Evolutionary conservation across 2,797 vertebrate species (phyloP), one percentile per base, ranked within the genome.

Genomic region (Intellagama lesueurii): DNA sequence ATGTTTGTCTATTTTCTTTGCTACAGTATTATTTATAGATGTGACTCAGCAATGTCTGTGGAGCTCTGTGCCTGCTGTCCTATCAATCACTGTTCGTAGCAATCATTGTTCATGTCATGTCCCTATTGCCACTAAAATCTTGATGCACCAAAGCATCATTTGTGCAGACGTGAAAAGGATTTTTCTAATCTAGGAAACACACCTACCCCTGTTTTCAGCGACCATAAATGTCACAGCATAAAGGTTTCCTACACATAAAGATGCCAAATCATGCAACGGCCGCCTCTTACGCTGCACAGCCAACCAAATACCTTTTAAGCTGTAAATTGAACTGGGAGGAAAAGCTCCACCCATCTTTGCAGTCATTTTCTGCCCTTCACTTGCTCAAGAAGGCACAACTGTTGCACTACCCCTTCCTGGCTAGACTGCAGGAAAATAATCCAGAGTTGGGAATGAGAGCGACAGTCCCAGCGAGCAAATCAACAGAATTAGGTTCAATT

Each of bases 11-110:
- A 2, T 86, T 75, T 86, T 47, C 47, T 49, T 86, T 82, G 64
- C 64, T 76, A 28, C 80, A 90, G 47, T 90, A 78, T 86, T 90
- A 83, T 82, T 82, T 87, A 56, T 70, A 92, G 89, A 94, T 89
- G 30, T 85, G 64, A 87, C 32, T 77, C 70, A 12, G 70, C 44
- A 86, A 24, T 17, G n/a, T 84, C 19, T 73, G 85, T 91, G 91
- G 92, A 87, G 75, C 91, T 78, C 30, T 81, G 52, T 49, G 26
- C 35, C 26, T 49, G 35, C 75, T 77, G 24, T 40, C 73, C 40
- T 83, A 44, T 60, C 7, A 35, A 44, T 72, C 66, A 44, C 7
- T 56, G 52, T 14, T 56, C 52, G 8, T 56, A 56, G 7, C 52
- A 56, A 12, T 56, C 52, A 16, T 56, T 56, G 9, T 56, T 56